Percentiles rank a stretch among this genome's conserved stretches.
Conservation (phyloP, 2,797 vertebrate species). For the Lepilemur septentrionalis region DNA sequence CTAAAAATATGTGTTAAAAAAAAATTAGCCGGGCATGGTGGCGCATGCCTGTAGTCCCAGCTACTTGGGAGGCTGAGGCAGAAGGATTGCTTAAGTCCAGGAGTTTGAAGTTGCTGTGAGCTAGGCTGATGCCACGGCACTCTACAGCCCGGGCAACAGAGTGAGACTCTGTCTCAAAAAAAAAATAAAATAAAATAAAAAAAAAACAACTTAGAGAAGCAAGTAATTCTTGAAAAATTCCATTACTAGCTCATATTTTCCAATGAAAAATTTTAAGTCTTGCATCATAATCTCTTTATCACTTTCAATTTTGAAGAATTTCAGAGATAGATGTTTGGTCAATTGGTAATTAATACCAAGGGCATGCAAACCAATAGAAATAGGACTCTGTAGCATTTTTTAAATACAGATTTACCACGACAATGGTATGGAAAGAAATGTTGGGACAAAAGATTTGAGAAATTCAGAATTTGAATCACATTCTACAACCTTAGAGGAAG, state of each 20-base stretch:
- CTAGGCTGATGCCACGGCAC: no score
- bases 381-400: background rate
- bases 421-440: background rate
- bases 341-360: background rate
- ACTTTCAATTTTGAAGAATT: constrained; percentile 11
- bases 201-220: background rate
- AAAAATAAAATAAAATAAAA: no score
- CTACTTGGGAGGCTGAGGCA: no score
- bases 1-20: no score
- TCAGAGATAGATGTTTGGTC: background rate
- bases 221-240: constrained; percentile 11
- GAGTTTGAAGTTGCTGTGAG: no score
- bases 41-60: no score
- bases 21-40: no score
- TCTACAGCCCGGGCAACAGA: no score
- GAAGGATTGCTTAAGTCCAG: no score
- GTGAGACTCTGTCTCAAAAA: no score
- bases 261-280: background rate
- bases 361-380: background rate
- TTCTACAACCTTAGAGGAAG: background rate
- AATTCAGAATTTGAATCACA: constrained; percentile 41
- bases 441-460: background rate
- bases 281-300: background rate
- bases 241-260: background rate
- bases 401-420: background rate